Evolutionary conservation across 2,797 vertebrate species (phyloP).

Genomic region (Simalia tracyae): DNA sequence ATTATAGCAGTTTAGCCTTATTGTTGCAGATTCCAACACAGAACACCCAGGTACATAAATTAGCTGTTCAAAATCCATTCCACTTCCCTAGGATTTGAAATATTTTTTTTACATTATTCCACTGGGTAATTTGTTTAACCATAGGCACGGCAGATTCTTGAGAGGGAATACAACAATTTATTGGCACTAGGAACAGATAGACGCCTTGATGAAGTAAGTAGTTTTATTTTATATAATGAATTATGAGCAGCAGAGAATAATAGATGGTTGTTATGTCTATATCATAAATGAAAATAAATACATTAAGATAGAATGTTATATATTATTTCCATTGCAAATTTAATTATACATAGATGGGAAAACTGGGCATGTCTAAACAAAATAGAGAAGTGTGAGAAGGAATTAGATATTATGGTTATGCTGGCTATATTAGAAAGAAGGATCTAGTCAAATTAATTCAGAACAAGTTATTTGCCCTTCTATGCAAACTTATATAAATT

Average conservation of each 20-base stretch:
- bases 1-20: constrained; percentile 96
- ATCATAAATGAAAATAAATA: neutral
- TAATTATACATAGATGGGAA: neutral
- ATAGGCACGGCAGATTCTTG: constrained; percentile 97
- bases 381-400: neutral
- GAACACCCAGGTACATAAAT: constrained; percentile 89
- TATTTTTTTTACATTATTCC: constrained; percentile 35
- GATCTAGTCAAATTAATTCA: neutral
- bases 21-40: constrained; percentile 97
- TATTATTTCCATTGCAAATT: neutral
- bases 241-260: constrained; percentile 43
- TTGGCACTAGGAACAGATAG: constrained; percentile 98
- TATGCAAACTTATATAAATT: neutral
- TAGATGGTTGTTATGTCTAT: neutral
- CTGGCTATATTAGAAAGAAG: neutral
- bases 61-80: constrained; percentile 21
- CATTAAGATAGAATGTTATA: neutral
- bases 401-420: neutral
- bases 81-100: constrained; percentile 28
- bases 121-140: constrained; percentile 66
- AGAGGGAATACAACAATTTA: constrained; percentile 98
- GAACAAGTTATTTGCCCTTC: neutral
- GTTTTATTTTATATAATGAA: constrained; percentile 49
- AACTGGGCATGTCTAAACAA: neutral
- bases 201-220: constrained; percentile 93